A percentile compares a stretch with the other conserved stretches of the same genome.
Evolutionary conservation across 2,888 invertebrate genomes (phyloP).

Genomic region (Drosophila conformis): DNA sequence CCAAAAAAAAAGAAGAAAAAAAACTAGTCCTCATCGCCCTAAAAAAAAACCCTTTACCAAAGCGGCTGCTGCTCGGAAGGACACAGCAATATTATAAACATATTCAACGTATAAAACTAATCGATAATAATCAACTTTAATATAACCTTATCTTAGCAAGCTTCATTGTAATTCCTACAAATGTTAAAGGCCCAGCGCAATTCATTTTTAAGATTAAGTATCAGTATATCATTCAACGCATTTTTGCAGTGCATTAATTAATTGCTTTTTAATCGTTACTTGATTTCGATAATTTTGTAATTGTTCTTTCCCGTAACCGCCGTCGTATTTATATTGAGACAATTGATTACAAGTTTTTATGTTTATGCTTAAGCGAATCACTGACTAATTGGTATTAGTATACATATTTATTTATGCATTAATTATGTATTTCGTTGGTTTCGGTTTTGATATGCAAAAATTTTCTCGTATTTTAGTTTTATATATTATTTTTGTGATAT

Average conservation of each 20-base stretch:
- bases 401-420: conserved; percentile 46
- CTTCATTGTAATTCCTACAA: conserved; percentile 57
- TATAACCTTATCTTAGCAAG: conserved; percentile 64
- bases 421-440: conserved; percentile 60
- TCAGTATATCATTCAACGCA: conserved; percentile 42
- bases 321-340: conserved; percentile 48
- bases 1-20: conserved; percentile 9
- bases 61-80: conserved; percentile 75
- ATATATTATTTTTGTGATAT: conserved; percentile 82
- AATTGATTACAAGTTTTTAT: conserved; percentile 40
- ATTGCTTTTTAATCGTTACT: conserved; percentile 50
- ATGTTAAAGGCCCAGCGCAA: conserved; percentile 49
- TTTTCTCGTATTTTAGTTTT: conserved; percentile 69
- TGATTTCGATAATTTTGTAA: conserved; percentile 32
- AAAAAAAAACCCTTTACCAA: conserved; percentile 49
- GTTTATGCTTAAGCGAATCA: conserved; percentile 40
- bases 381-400: conserved; percentile 47
- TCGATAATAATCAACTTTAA: conserved; percentile 70
- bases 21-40: conserved; percentile 69
- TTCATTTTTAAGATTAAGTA: conserved; percentile 63
- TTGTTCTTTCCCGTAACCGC: conserved; percentile 41
- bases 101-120: conserved; percentile 71
- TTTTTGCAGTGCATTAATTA: conserved; percentile 46
- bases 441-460: conserved; percentile 63
- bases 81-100: conserved; percentile 70